A percentile compares a stretch with the other conserved stretches of the same genome.
Conservation (phyloP, 2,888 invertebrate genomes). For the Pseudococcus longispinus region DNA sequence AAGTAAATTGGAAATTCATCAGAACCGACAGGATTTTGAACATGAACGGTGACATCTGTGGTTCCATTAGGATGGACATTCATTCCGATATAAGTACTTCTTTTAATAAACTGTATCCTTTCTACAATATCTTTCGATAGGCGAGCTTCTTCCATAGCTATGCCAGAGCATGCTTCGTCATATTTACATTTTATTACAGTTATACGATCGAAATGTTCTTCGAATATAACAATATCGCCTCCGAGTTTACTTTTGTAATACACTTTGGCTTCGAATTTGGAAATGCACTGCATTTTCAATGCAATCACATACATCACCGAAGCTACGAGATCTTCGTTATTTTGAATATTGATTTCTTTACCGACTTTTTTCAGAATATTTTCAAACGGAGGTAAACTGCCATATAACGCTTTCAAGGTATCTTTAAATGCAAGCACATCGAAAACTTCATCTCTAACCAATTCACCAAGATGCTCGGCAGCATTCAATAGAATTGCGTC, state of each 20-base stretch:
- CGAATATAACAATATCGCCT: slow-evolving; percentile 6
- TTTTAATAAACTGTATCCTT: neutral
- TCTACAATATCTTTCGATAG: neutral
- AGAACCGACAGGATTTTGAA: neutral
- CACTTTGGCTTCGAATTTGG: neutral
- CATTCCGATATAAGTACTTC: slow-evolving; percentile 18
- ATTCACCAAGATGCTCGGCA: neutral
- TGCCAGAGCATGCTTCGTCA: neutral
- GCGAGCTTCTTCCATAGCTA: neutral
- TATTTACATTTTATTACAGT: neutral
- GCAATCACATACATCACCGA: neutral
- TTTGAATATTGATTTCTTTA: neutral
- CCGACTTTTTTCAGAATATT: neutral
- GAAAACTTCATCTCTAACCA: neutral
- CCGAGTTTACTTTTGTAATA: slow-evolving; percentile 11
- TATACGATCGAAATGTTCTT: neutral
- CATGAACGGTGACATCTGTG: neutral
- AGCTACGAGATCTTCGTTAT: neutral
- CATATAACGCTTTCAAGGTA: neutral
- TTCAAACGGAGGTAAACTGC: neutral
- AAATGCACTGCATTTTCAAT: neutral
- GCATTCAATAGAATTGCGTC: neutral
- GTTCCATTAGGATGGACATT: slow-evolving; percentile 3
- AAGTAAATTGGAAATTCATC: neutral
- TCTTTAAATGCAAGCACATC: neutral